phyloP scores from a whole-genome alignment of 2,888 invertebrate species.

The Andrena bucephala region DNA sequence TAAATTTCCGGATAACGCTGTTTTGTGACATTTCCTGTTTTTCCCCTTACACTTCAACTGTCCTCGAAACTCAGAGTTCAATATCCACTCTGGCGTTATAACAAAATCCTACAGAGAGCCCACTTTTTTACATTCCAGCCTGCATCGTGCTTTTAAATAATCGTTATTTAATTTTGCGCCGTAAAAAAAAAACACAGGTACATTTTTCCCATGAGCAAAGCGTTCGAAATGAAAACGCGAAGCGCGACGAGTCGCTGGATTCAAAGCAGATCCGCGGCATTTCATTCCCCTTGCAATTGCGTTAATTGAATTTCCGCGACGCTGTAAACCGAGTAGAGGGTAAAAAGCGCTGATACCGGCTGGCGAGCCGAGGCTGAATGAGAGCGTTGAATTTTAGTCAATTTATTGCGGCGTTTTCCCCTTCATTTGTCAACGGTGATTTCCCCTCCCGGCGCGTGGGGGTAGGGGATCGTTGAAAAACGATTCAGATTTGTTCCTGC shows the following conservation, averaged over 20 bases:
- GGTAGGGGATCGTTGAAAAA: constrained; percentile 17
- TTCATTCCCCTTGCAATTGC: constrained; percentile 42
- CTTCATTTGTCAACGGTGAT: constrained; percentile 15
- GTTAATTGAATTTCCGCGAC: constrained; percentile 47
- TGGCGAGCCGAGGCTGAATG: background rate
- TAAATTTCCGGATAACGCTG: too few species aligned
- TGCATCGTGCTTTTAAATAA: background rate
- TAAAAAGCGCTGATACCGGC: constrained; percentile 18
- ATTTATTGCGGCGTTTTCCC: constrained; percentile 27
- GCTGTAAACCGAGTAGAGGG: constrained; percentile 18
- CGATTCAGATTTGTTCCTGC: constrained; percentile 43
- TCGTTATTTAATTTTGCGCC: background rate
- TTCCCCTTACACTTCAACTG: too few species aligned
- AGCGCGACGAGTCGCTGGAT: constrained; percentile 10
- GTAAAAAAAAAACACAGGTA: background rate
- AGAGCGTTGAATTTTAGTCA: constrained; percentile 27
- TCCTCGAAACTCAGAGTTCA: too few species aligned
- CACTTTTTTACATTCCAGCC: background rate
- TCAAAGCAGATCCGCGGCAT: constrained; percentile 37
- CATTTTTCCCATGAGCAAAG: background rate
- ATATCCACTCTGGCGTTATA: too few species aligned
- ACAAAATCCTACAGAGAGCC: too few species aligned
- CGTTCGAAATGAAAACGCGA: background rate
- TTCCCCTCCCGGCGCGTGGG: background rate
- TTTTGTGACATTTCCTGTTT: too few species aligned